These are phyloP conservation scores for Passer montanus DNA, from an alignment of 2,113 vertebrate species.

Conservation along the genomic window DNA sequence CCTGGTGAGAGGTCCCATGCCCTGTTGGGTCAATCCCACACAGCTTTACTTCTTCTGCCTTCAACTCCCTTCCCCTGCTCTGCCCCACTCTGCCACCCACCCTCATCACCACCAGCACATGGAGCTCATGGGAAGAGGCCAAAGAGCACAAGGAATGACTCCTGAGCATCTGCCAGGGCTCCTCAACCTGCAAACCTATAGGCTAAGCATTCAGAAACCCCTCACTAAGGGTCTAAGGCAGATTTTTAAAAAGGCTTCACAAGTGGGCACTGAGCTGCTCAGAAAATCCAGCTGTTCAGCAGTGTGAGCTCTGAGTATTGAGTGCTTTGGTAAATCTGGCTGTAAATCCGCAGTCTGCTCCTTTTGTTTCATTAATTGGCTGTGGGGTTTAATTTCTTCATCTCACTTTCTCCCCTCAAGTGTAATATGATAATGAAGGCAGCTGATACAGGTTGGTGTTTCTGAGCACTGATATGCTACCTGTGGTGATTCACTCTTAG, in stretches of 20 bases:
- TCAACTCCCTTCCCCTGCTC: background rate
- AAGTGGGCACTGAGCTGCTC: background rate
- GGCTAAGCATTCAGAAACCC: background rate
- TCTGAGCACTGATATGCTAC: background rate
- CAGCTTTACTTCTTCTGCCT: rapidly evolving
- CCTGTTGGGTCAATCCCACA: background rate
- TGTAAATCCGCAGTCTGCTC: background rate
- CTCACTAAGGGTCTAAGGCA: background rate
- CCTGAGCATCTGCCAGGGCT: background rate
- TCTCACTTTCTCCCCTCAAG: slow-evolving; percentile 5
- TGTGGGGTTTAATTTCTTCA: slow-evolving; percentile 14
- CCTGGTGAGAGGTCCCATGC: rapidly evolving
- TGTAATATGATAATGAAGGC: background rate
- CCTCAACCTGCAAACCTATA: background rate
- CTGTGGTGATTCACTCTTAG: background rate
- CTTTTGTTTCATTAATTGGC: slow-evolving; percentile 19
- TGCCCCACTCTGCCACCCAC: background rate
- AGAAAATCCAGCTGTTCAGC: background rate
- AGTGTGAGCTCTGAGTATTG: background rate
- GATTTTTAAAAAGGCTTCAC: background rate
- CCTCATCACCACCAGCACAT: rapidly evolving
- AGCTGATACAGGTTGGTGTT: background rate
- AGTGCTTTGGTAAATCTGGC: background rate
- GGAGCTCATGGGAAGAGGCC: background rate
- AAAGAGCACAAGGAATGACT: background rate